phyloP scores from a whole-genome alignment of 1,140 invertebrate species.

The Arion vulgaris region DNA sequence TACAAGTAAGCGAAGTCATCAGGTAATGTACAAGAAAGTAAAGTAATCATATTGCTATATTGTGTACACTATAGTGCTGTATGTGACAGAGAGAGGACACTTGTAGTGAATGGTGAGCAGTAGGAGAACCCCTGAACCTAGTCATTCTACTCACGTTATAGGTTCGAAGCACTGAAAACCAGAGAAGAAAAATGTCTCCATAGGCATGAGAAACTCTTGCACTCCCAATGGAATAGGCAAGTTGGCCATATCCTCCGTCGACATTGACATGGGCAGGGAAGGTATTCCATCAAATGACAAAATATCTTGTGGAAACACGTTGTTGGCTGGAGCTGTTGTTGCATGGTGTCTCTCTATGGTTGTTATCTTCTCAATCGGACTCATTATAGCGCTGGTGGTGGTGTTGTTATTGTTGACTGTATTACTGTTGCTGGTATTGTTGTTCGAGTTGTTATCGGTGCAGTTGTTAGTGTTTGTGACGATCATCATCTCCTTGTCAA shows the following conservation, averaged over 20 bases:
- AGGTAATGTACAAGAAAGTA: too few relatives aligned
- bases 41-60: too few relatives aligned
- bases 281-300: neutral
- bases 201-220: slow-evolving; percentile 4
- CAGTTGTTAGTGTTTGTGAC: neutral
- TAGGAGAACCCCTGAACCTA: too few relatives aligned
- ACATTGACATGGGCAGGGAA: neutral
- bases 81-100: too few relatives aligned
- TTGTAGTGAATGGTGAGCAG: too few relatives aligned
- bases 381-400: neutral
- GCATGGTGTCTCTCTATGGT: neutral
- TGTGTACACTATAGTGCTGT: too few relatives aligned
- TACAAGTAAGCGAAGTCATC: too few relatives aligned
- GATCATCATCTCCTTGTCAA: neutral
- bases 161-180: slow-evolving; percentile 20
- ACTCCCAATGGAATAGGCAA: slow-evolving; percentile 5
- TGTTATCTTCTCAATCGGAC: neutral
- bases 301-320: neutral
- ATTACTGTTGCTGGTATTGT: neutral
- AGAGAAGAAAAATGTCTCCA: slow-evolving; percentile 20
- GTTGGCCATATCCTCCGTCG: neutral
- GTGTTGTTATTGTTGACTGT: neutral
- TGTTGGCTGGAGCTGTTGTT: neutral
- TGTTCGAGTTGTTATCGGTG: neutral
- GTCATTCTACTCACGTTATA: slow-evolving; percentile 10